These are phyloP conservation scores for Andricus curvator DNA, from an alignment of 2,888 invertebrate genomes.

Conservation along the genomic window DNA sequence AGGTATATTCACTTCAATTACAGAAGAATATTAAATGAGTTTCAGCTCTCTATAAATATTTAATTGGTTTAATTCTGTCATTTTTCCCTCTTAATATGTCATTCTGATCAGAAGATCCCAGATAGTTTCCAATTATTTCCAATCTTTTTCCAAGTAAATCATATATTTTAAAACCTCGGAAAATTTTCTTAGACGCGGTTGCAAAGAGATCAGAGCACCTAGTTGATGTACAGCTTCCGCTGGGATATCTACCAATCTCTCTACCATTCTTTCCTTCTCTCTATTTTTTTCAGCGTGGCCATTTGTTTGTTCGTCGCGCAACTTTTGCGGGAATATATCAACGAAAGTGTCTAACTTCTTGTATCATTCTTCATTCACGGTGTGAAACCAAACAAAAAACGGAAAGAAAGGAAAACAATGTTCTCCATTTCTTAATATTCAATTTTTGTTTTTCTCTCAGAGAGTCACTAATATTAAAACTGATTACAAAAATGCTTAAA, in stretches of 20 bases:
- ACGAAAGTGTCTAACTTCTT: slow-evolving; percentile 37
- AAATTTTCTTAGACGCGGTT: neutral
- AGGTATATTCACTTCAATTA: too few relatives aligned
- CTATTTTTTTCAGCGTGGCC: slow-evolving; percentile 31
- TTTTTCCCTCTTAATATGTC: too few relatives aligned
- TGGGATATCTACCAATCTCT: slow-evolving; percentile 24
- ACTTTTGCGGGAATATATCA: slow-evolving; percentile 44
- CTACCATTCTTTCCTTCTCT: slow-evolving; percentile 18
- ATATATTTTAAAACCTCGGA: neutral
- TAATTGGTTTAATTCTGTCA: too few relatives aligned
- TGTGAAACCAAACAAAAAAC: slow-evolving; percentile 49
- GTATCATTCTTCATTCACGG: slow-evolving; percentile 46
- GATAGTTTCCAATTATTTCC: too few relatives aligned
- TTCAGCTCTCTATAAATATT: too few relatives aligned
- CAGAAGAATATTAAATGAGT: too few relatives aligned
- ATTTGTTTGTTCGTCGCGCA: slow-evolving; percentile 42
- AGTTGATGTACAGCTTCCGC: slow-evolving; percentile 16
- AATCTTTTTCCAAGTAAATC: too few relatives aligned
- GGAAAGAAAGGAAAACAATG: slow-evolving; percentile 9
- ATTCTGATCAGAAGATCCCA: too few relatives aligned
- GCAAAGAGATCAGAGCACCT: slow-evolving; percentile 3
- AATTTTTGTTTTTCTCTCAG: slow-evolving; percentile 43
- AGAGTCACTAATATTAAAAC: neutral
- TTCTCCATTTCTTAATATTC: slow-evolving; percentile 44
- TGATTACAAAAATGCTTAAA: too few relatives aligned